Conservation (phyloP, 2,888 invertebrate species). For the Drosophila maculinotata region DNA sequence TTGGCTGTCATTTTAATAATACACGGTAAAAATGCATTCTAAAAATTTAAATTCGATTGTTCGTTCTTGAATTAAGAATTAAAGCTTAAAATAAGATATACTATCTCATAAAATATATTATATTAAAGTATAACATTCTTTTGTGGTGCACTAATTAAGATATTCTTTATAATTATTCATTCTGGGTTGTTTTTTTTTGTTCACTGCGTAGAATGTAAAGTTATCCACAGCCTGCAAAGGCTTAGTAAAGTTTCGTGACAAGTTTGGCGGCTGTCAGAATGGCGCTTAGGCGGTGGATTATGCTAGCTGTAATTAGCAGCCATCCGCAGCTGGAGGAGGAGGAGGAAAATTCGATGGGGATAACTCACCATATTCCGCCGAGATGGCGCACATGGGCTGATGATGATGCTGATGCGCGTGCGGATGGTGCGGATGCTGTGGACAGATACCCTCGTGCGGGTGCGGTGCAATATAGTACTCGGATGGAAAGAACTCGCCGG, state of each 20-base stretch:
- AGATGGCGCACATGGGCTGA: slow-evolving; percentile 90
- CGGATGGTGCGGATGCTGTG: slow-evolving; percentile 86
- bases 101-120: too few relatives aligned
- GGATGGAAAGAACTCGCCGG: slow-evolving; percentile 84
- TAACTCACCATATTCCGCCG: slow-evolving; percentile 90
- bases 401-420: slow-evolving; percentile 84
- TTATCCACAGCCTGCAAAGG: slow-evolving; percentile 26
- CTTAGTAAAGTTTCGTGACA: slow-evolving; percentile 62
- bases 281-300: slow-evolving; percentile 17
- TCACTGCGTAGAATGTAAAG: slow-evolving; percentile 6
- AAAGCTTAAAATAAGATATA: too few relatives aligned
- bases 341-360: background rate
- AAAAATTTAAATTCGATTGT: too few relatives aligned
- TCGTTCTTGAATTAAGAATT: too few relatives aligned
- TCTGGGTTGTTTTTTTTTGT: slow-evolving; percentile 54
- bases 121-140: too few relatives aligned
- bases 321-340: slow-evolving; percentile 4
- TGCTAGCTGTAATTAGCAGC: slow-evolving; percentile 46
- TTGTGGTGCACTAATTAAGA: too few relatives aligned
- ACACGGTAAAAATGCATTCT: too few relatives aligned
- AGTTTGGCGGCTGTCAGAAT: slow-evolving; percentile 40
- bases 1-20: too few relatives aligned
- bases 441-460: slow-evolving; percentile 86
- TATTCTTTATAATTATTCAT: slow-evolving; percentile 21
- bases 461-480: slow-evolving; percentile 85